Evolutionary conservation across 92 coral and sea anemone genomes (phyloP).

Genomic region (Parazoanthus atlanticus): DNA sequence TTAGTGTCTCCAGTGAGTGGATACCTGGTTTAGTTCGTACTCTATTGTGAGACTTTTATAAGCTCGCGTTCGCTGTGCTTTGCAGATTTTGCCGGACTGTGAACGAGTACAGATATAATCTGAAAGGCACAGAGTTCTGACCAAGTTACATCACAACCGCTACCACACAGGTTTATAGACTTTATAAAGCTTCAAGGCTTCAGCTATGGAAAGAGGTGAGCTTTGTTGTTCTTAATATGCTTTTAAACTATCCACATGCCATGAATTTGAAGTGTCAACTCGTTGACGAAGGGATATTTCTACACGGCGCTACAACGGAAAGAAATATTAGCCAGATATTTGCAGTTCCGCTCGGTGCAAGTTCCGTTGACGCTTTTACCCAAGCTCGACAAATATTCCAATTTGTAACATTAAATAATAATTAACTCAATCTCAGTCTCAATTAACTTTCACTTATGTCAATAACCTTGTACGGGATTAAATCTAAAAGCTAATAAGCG

Average conservation of each 20-base stretch:
- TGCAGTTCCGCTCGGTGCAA: not conserved
- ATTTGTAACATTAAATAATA: not conserved
- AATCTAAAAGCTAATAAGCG: not conserved
- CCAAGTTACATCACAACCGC: not conserved
- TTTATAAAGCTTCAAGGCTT: not conserved
- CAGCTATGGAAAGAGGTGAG: conserved; percentile 1
- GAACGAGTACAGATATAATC: not conserved
- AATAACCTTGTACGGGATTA: not conserved
- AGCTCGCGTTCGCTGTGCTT: not conserved
- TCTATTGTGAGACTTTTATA: not conserved
- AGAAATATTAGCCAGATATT: not conserved
- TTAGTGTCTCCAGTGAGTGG: no score
- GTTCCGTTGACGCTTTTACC: not conserved
- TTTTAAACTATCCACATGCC: not conserved
- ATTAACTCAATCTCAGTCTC: not conserved
- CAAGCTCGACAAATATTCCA: not conserved
- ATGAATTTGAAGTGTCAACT: conserved; percentile 2
- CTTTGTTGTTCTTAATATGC: not conserved
- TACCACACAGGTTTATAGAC: not conserved
- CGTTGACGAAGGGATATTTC: not conserved
- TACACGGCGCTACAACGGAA: conserved; percentile 10
- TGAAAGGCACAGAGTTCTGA: not conserved
- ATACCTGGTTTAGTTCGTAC: not conserved
- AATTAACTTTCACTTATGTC: not conserved
- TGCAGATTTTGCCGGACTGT: not conserved